Evolutionary conservation across 2,797 vertebrate genomes (phyloP).

Genomic region (Arrhamphus sclerolepis): DNA sequence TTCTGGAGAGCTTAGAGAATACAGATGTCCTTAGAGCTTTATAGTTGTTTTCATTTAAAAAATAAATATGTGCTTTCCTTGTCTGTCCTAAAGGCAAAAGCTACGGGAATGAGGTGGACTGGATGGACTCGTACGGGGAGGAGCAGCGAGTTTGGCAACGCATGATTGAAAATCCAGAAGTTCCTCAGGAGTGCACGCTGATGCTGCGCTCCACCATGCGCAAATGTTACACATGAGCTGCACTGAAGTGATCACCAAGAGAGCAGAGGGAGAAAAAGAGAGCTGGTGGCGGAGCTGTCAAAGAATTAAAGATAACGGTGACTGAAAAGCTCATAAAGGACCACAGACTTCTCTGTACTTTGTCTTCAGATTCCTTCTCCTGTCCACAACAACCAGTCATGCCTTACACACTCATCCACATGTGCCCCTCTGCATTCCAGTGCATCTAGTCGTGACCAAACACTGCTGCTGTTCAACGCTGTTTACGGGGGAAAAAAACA

Average conservation of each 20-base stretch:
- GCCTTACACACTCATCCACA: slow-evolving; percentile 70
- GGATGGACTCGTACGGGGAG: slow-evolving; percentile 96
- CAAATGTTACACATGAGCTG: slow-evolving; percentile 79
- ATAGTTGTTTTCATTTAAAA: slow-evolving; percentile 9
- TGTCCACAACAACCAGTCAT: slow-evolving; percentile 67
- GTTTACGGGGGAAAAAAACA: slow-evolving; percentile 38
- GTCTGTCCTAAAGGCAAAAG: slow-evolving; percentile 82
- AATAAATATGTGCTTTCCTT: slow-evolving; percentile 29
- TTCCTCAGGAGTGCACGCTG: slow-evolving; percentile 88
- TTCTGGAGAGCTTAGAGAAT: not conserved
- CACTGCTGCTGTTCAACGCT: slow-evolving; percentile 56
- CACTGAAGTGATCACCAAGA: slow-evolving; percentile 6
- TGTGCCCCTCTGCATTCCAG: slow-evolving; percentile 25
- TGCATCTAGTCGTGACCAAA: slow-evolving; percentile 55
- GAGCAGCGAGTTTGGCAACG: slow-evolving; percentile 92
- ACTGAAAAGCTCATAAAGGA: slow-evolving; percentile 8
- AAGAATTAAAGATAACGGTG: slow-evolving; percentile 4
- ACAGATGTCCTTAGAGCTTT: slow-evolving; percentile 11
- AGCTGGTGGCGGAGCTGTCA: slow-evolving; percentile 13
- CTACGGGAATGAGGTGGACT: slow-evolving; percentile 91
- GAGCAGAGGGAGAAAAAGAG: slow-evolving; percentile 1
- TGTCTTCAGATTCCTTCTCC: slow-evolving; percentile 32
- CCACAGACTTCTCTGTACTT: slow-evolving; percentile 15
- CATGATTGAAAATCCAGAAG: slow-evolving; percentile 92
- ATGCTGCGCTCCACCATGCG: slow-evolving; percentile 96